Percentiles rank a stretch among this genome's conserved stretches.
Conservation (phyloP, 2,888 invertebrate genomes). For the Tinea trinotella region DNA sequence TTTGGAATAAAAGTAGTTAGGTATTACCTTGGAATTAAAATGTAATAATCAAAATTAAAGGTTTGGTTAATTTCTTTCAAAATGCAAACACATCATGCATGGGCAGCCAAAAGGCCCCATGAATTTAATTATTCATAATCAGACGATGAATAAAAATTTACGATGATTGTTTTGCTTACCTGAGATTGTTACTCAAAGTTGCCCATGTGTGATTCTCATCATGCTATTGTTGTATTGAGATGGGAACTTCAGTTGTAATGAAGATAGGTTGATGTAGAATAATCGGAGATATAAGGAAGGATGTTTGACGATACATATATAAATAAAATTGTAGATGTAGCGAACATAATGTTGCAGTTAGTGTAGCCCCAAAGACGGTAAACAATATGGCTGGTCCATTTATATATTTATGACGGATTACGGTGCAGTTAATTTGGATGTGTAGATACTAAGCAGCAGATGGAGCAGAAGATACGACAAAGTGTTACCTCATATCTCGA, state of each 20-base stretch:
- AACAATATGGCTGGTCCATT: background rate
- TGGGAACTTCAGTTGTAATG: background rate
- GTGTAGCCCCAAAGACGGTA: background rate
- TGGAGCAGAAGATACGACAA: conserved; percentile 5
- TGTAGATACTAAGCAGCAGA: conserved; percentile 13
- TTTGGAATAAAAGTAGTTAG: no score
- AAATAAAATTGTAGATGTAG: background rate
- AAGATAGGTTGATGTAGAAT: background rate
- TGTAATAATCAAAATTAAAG: no score
- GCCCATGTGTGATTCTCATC: conserved; percentile 10
- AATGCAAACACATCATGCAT: conserved; percentile 1
- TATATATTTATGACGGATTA: conserved; percentile 8
- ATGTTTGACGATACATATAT: background rate
- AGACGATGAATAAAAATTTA: background rate
- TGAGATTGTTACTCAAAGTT: conserved; percentile 4
- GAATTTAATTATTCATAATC: background rate
- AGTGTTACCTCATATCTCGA: conserved; percentile 11
- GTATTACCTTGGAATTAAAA: no score
- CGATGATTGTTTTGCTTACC: background rate
- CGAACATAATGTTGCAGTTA: background rate
- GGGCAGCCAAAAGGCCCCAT: background rate
- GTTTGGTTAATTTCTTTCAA: no score
- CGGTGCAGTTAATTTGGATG: conserved; percentile 6
- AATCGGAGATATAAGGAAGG: background rate
- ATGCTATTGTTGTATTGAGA: conserved; percentile 8